Conservation (phyloP, 2,797 vertebrate genomes). For the Tauraco hartlaubi region DNA sequence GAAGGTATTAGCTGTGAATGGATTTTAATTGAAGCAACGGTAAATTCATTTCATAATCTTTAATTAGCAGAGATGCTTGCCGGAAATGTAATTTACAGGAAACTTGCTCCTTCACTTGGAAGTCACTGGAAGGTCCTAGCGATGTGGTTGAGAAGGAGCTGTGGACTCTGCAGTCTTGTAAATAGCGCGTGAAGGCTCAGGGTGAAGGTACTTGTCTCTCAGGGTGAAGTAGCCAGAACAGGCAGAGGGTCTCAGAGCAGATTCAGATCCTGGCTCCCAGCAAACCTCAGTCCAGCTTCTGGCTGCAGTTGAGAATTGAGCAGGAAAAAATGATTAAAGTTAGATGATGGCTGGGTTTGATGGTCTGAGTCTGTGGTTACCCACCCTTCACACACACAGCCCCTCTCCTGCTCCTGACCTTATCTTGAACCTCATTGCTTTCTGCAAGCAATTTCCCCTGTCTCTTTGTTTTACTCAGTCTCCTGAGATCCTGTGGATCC, state of each 20-base stretch:
- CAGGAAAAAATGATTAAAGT: background rate
- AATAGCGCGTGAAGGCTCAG: background rate
- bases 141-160: background rate
- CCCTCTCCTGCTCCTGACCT: background rate
- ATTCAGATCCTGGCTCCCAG: background rate
- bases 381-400: background rate
- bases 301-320: background rate
- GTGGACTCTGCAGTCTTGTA: background rate
- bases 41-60: slow-evolving; percentile 63
- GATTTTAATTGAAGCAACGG: slow-evolving; percentile 59
- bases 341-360: background rate
- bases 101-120: background rate
- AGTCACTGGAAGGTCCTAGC: background rate
- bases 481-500: background rate
- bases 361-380: background rate
- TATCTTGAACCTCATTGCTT: background rate
- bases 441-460: background rate
- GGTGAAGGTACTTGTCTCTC: background rate
- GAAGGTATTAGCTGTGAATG: slow-evolving; percentile 65
- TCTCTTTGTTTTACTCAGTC: background rate
- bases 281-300: background rate
- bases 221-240: background rate
- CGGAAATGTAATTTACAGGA: slow-evolving; percentile 22
- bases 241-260: background rate
- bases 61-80: slow-evolving; percentile 51